A percentile compares a stretch with the other conserved stretches of the same genome.
Evolutionary conservation across 2,113 vertebrate species (phyloP).

Genomic region (Carlito syrichta): DNA sequence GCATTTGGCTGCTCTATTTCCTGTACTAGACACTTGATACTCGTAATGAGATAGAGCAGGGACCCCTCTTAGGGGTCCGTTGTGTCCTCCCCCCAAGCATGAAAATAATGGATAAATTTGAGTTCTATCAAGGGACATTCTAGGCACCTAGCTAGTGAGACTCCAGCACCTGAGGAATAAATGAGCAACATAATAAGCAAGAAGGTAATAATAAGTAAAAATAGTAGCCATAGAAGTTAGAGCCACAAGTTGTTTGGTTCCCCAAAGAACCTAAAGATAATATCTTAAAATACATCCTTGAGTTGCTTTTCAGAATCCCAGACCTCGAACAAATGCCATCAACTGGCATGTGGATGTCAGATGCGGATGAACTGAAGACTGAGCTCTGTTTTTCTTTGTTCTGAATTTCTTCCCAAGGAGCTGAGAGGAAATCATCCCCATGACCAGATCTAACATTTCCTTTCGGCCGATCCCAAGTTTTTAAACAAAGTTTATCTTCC

Average conservation of each 20-base stretch:
- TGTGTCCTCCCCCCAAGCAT: background rate
- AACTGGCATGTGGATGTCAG: background rate
- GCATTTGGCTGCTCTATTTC: background rate
- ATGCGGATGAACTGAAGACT: background rate
- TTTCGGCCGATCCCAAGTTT: background rate
- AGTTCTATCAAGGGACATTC: background rate
- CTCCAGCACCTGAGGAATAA: background rate
- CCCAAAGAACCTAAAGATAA: background rate
- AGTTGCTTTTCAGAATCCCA: background rate
- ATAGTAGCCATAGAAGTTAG: background rate
- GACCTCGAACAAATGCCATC: background rate
- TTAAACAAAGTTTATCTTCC: background rate
- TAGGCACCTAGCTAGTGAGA: background rate
- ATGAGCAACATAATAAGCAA: background rate
- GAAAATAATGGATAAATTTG: background rate
- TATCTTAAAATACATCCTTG: background rate
- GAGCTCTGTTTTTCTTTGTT: background rate
- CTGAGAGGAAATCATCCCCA: background rate
- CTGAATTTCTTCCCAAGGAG: background rate
- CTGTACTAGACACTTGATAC: background rate
- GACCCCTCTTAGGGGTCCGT: too few relatives aligned
- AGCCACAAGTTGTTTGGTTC: background rate
- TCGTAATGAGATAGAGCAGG: background rate
- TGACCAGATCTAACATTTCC: background rate
- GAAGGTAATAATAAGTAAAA: background rate